Conservation (phyloP, 2,113 vertebrate species). For the Dipodomys spectabilis region DNA sequence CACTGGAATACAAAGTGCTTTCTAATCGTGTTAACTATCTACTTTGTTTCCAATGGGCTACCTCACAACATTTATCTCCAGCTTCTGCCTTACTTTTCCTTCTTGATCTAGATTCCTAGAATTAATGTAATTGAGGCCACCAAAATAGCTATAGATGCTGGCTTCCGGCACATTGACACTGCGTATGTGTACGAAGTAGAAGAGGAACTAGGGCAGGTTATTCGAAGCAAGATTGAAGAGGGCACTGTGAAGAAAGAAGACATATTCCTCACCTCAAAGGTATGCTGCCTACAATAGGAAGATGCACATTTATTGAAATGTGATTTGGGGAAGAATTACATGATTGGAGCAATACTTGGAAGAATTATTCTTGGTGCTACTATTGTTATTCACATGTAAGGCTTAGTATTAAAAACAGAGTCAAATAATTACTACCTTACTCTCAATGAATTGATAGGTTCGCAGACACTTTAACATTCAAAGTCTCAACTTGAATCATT, state of each 20-base stretch:
- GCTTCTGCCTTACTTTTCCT: background rate
- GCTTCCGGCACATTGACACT: slow-evolving; percentile 60
- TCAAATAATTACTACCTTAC: background rate
- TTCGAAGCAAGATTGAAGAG: slow-evolving; percentile 37
- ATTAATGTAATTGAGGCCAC: background rate
- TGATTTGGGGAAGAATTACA: too few species aligned
- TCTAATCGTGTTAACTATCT: background rate
- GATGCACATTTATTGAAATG: too few species aligned
- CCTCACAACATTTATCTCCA: background rate
- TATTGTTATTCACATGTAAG: background rate
- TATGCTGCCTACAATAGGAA: background rate
- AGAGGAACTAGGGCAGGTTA: background rate
- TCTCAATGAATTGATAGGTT: background rate
- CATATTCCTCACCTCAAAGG: slow-evolving; percentile 61
- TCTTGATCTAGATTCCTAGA: slow-evolving; percentile 3
- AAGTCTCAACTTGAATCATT: background rate
- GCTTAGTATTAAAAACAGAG: background rate
- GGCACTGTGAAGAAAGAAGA: slow-evolving; percentile 48
- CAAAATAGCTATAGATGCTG: slow-evolving; percentile 31
- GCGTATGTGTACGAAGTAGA: slow-evolving; percentile 64
- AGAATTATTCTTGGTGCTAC: too few species aligned
- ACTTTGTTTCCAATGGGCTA: background rate
- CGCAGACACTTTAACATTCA: background rate
- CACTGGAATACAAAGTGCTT: background rate
- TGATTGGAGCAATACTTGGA: too few species aligned